Percentiles rank a stretch among this genome's conserved stretches.
Conservation (phyloP, 2,797 vertebrate species). For the Antrozous pallidus region DNA sequence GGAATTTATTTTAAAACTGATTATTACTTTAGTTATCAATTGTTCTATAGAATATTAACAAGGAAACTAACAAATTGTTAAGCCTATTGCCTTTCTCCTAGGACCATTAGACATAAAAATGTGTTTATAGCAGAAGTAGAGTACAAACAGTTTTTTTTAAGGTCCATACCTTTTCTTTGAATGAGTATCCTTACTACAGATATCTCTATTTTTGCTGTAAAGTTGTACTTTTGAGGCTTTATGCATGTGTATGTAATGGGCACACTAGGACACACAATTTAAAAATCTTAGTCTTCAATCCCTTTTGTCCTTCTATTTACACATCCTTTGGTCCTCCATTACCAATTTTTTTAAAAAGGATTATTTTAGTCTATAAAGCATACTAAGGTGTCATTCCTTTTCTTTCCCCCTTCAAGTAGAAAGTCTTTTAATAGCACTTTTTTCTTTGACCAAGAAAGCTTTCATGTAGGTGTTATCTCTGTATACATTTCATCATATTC, state of each 20-base stretch:
- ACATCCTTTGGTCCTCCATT: not conserved
- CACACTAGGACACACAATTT: not conserved
- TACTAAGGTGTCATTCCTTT: not conserved
- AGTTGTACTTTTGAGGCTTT: not conserved
- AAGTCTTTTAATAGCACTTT: not conserved
- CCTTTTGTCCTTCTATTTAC: not conserved
- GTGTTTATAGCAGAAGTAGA: not conserved
- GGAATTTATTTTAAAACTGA: not conserved
- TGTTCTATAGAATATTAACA: not conserved
- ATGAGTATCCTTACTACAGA: not conserved
- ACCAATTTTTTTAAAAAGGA: not conserved
- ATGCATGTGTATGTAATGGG: not conserved
- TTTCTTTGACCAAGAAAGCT: conserved; percentile 46
- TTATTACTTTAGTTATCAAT: not conserved
- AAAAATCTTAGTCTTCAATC: not conserved
- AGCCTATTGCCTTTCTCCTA: conserved; percentile 7
- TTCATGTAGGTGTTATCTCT: conserved; percentile 17
- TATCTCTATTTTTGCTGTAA: not conserved
- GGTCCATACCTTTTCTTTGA: not conserved
- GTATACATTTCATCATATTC: not conserved
- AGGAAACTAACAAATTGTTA: not conserved
- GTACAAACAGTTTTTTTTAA: not conserved
- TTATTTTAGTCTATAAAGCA: conserved; percentile 43
- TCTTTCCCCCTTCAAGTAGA: not conserved
- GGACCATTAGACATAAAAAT: not conserved